Conservation (phyloP, 1,140 invertebrate genomes). For the Apis dorsata region DNA sequence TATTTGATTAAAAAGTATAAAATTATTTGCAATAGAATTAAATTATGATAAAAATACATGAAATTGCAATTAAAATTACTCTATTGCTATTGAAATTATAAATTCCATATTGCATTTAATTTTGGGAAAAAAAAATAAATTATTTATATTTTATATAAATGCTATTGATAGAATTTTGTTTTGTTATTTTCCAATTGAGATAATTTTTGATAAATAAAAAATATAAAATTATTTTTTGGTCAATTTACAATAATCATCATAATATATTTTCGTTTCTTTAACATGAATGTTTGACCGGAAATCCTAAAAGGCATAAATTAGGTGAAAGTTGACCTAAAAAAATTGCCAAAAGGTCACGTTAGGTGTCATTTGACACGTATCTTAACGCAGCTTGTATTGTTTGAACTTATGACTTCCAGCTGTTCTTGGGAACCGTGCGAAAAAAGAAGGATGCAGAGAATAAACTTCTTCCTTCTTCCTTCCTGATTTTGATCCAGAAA, state of each 20-base stretch:
- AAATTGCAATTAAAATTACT: too few relatives aligned
- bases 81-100: too few relatives aligned
- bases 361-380: slow-evolving; percentile 11
- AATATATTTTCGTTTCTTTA: background rate
- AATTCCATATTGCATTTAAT: too few relatives aligned
- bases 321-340: slow-evolving; percentile 34
- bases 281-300: slow-evolving; percentile 21
- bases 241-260: too few relatives aligned
- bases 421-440: slow-evolving; percentile 16
- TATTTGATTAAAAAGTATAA: too few relatives aligned
- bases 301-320: slow-evolving; percentile 27
- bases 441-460: background rate
- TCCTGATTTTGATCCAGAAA: background rate
- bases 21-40: too few relatives aligned
- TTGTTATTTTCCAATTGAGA: too few relatives aligned
- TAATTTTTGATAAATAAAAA: background rate
- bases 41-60: too few relatives aligned
- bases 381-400: slow-evolving; percentile 34
- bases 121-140: too few relatives aligned
- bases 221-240: too few relatives aligned
- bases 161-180: too few relatives aligned
- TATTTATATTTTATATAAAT: too few relatives aligned
- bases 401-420: slow-evolving; percentile 38
- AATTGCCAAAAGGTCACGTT: slow-evolving; percentile 18
- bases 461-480: slow-evolving; percentile 5